These are phyloP conservation scores for Sarcophaga subvicina DNA, from an alignment of 2,888 invertebrate species.

Conservation along the genomic window DNA sequence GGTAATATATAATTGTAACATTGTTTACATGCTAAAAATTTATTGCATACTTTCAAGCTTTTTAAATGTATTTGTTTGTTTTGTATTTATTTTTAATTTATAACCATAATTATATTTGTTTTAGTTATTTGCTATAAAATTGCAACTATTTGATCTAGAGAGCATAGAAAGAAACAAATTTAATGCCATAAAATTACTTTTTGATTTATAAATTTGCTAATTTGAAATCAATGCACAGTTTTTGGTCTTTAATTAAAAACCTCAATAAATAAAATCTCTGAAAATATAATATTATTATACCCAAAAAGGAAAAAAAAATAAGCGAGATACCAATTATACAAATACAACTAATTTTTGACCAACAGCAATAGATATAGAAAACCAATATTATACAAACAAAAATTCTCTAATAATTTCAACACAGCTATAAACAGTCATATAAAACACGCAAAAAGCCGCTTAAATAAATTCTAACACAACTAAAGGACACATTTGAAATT, in stretches of 20 bases:
- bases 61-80: constrained; percentile 1
- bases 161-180: not conserved
- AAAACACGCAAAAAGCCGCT: not conserved
- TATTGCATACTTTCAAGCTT: not conserved
- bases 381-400: constrained; percentile 34
- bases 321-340: constrained; percentile 13
- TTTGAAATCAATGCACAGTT: constrained; percentile 31
- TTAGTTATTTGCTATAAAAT: not conserved
- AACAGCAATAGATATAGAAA: constrained; percentile 5
- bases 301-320: constrained; percentile 6
- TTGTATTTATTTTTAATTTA: constrained; percentile 9
- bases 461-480: not conserved
- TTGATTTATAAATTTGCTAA: constrained; percentile 43
- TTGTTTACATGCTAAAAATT: not conserved
- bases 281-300: not conserved
- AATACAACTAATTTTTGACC: constrained; percentile 25
- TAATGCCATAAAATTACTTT: constrained; percentile 34
- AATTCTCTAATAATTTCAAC: constrained; percentile 40
- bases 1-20: not conserved
- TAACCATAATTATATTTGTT: constrained; percentile 27
- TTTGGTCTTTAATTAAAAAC: constrained; percentile 53
- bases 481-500: not conserved
- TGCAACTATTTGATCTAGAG: not conserved
- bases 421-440: constrained; percentile 13
- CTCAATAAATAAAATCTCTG: constrained; percentile 17